These are phyloP conservation scores for Gobiocypris rarus DNA, from an alignment of 2,113 vertebrate species.

Conservation along the genomic window DNA sequence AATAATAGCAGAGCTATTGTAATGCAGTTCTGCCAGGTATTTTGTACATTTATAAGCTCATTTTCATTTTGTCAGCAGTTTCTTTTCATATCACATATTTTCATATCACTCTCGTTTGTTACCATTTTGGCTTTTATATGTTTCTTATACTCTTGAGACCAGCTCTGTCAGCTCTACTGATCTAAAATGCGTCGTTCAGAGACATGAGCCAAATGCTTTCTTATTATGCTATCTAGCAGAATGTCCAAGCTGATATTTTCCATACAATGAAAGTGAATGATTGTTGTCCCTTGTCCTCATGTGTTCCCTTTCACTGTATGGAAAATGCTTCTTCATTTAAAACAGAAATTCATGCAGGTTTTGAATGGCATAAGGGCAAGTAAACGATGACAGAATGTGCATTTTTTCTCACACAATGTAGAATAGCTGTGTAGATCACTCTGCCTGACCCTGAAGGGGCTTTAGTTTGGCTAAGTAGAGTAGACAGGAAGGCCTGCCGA, in stretches of 20 bases:
- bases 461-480: slow-evolving; percentile 43
- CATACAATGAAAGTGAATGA: background rate
- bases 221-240: background rate
- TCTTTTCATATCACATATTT: slow-evolving; percentile 20
- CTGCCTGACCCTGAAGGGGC: slow-evolving; percentile 39
- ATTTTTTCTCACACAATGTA: background rate
- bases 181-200: background rate
- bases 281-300: background rate
- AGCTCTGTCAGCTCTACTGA: slow-evolving; percentile 4
- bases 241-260: background rate
- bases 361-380: background rate
- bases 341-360: background rate
- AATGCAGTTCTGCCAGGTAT: slow-evolving; percentile 14
- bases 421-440: slow-evolving; percentile 13
- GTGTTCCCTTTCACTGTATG: background rate
- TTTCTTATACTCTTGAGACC: background rate
- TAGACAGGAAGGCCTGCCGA: slow-evolving; percentile 48
- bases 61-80: slow-evolving; percentile 17
- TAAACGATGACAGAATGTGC: background rate
- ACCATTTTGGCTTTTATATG: background rate
- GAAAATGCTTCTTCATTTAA: background rate
- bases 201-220: background rate
- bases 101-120: background rate
- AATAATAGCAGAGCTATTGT: slow-evolving; percentile 11
- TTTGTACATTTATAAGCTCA: background rate